Evolutionary conservation across 1,140 invertebrate genomes (phyloP).

Genomic region (Panagrolaimus sp.): DNA sequence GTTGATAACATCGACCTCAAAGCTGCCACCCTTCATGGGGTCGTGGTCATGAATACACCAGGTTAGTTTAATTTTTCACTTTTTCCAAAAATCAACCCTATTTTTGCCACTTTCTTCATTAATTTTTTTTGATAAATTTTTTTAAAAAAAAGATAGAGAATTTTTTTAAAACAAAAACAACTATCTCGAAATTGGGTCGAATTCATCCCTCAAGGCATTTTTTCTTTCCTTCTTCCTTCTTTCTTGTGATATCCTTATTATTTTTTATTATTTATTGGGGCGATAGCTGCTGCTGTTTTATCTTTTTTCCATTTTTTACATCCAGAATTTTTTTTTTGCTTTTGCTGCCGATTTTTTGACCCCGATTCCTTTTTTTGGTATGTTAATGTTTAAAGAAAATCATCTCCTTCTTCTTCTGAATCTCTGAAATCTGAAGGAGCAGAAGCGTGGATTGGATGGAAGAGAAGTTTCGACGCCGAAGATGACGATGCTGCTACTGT

Average conservation of each 20-base stretch:
- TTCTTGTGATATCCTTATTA: background rate
- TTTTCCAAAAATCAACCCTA: background rate
- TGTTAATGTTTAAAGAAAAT: slow-evolving; percentile 4
- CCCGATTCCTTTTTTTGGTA: slow-evolving; percentile 5
- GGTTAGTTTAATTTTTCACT: slow-evolving; percentile 30
- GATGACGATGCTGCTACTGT: too few species aligned
- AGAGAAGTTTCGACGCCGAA: too few species aligned
- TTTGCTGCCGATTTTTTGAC: slow-evolving; percentile 6
- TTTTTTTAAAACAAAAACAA: background rate
- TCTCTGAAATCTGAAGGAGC: too few species aligned
- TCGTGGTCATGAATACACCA: slow-evolving; percentile 78
- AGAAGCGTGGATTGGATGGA: too few species aligned
- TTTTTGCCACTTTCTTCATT: too few species aligned
- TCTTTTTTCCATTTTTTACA: background rate
- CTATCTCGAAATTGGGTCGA: background rate
- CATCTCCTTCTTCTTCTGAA: too few species aligned
- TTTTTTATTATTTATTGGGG: slow-evolving; percentile 4
- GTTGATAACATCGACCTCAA: slow-evolving; percentile 92
- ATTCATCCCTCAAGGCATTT: too few species aligned
- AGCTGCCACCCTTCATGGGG: slow-evolving; percentile 75
- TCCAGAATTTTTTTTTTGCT: slow-evolving; percentile 6
- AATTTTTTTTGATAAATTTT: background rate
- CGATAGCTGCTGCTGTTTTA: slow-evolving; percentile 2
- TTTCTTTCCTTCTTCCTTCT: too few species aligned
- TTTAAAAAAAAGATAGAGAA: background rate